Conservation (phyloP, 2,888 invertebrate genomes). For the Polyommatus icarus region DNA sequence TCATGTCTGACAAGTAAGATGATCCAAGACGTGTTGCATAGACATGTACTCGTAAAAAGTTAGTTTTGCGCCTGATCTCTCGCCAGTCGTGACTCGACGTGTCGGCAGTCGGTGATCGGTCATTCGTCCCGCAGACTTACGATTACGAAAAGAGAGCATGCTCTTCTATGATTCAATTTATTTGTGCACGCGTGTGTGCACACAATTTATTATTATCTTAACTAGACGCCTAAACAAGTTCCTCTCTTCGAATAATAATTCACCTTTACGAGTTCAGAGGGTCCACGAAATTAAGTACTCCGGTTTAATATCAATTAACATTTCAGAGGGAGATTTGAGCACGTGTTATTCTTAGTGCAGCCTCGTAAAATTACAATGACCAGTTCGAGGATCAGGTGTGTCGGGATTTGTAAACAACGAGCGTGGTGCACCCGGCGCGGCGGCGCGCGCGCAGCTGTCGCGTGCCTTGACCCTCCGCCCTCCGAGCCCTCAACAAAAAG, state of each 20-base stretch:
- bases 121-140: too few species aligned
- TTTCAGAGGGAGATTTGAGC: slow-evolving; percentile 13
- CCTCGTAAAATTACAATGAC: slow-evolving; percentile 61
- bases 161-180: neutral
- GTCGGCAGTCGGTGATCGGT: too few species aligned
- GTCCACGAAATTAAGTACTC: neutral
- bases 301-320: slow-evolving; percentile 19
- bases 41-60: too few species aligned
- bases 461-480: slow-evolving; percentile 53
- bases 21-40: too few species aligned
- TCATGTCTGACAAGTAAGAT: too few species aligned
- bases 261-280: neutral
- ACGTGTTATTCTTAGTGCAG: slow-evolving; percentile 33
- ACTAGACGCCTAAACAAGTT: neutral
- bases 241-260: neutral
- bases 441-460: slow-evolving; percentile 69
- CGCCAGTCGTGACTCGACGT: too few species aligned
- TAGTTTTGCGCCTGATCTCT: too few species aligned
- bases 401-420: slow-evolving; percentile 73
- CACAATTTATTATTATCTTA: neutral
- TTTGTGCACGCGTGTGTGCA: too few species aligned
- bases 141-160: too few species aligned
- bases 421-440: slow-evolving; percentile 65
- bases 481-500: slow-evolving; percentile 49
- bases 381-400: slow-evolving; percentile 74